These are phyloP conservation scores for Saxicola maurus DNA, from an alignment of 2,797 vertebrate species.

Conservation along the genomic window DNA sequence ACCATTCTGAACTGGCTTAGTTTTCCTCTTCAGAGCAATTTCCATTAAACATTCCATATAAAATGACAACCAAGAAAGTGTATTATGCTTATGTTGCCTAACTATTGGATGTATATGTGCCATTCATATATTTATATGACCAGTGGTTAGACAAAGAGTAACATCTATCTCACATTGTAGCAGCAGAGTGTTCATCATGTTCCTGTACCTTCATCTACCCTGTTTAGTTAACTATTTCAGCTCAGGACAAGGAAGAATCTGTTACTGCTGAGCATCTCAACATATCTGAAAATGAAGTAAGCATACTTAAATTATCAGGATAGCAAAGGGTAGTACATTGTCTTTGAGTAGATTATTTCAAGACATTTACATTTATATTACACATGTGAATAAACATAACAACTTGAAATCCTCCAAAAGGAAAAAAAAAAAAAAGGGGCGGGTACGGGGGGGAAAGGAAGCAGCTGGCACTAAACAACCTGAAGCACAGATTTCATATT, in stretches of 20 bases:
- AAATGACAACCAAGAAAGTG: not conserved
- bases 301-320: not conserved
- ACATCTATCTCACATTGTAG: not conserved
- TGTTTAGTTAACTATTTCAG: not conserved
- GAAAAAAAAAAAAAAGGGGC: not conserved
- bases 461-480: not conserved
- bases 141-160: not conserved
- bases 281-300: not conserved
- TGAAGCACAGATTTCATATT: not conserved
- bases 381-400: not conserved
- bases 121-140: not conserved
- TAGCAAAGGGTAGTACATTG: not conserved
- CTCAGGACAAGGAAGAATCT: not conserved
- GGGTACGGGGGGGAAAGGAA: not conserved
- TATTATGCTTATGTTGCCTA: not conserved
- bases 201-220: not conserved
- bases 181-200: not conserved
- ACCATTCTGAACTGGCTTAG: not conserved
- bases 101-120: not conserved
- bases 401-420: not conserved
- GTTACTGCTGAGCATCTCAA: not conserved
- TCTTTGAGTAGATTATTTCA: not conserved
- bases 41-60: not conserved
- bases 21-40: not conserved
- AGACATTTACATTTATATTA: not conserved